Evolutionary conservation across 2,113 vertebrate genomes (phyloP), one percentile per base, ranked within the genome.

Genomic region (Nannospalax galili): DNA sequence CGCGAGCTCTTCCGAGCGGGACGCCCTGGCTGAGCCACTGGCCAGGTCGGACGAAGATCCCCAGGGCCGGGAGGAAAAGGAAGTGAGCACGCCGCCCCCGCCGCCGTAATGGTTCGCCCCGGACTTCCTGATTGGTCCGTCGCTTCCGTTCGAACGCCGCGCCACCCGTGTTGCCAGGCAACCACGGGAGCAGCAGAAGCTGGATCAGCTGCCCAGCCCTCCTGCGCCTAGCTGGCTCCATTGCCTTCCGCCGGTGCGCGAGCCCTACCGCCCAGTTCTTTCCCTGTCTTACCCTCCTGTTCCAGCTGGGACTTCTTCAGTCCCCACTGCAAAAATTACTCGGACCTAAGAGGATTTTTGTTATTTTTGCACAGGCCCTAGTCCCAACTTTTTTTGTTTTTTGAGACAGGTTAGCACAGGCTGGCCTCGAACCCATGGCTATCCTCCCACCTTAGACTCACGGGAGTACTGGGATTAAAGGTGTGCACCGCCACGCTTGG

Each of bases 131-230:
- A 98, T 98, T 98, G 97, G 97, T 37, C 94, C 87, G 48, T 93
- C 82, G 91, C 74, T 96, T 97, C 97, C 97, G 92, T 98, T 98
- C 96, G 97, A 98, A 98, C 95, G 73, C 80, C 96, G 97, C 95
- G 97, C 96, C 30, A 84, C 89, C 70, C 1, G 6, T 17, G 97
- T 98, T 96, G 92, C 97, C 93, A 82, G 52, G 97, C 92, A 42
- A 98, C 97, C 20, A 15, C 58, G 74, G 9, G 30, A 0, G 17
- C 40, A 6, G 30, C 82, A 67, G 64, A 52, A 52, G 82, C 42
- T 6, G 15, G 28, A 10, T 30, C 52, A 0, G 91, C 62, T 8
- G 16, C 30, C 65, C 70, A 6, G 0, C 70, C 2, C 37, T 3
- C 3, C 20, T 28, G 60, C 52, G 15, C 7, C 0, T 37, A 26